Percentiles rank a stretch among this genome's conserved stretches.
Evolutionary conservation across 2,113 vertebrate species (phyloP).

Genomic region (Solea senegalensis): DNA sequence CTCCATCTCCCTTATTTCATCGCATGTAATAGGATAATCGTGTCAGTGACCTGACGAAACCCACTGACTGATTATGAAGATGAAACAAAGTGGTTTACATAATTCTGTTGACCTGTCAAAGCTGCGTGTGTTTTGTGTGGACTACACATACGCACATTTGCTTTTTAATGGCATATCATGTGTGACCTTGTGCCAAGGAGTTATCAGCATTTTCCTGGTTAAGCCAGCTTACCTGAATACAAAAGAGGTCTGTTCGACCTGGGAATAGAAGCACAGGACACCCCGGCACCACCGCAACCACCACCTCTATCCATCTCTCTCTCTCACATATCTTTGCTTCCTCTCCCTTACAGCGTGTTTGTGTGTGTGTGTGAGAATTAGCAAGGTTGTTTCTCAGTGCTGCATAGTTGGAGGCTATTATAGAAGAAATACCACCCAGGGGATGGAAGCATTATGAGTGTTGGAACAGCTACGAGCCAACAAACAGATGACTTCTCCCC

Average conservation of each 20-base stretch:
- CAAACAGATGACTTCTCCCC: conserved; percentile 72
- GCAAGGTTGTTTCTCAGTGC: conserved; percentile 68
- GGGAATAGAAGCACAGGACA: conserved; percentile 28
- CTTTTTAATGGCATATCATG: conserved; percentile 51
- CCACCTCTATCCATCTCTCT: background rate
- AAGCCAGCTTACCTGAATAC: conserved; percentile 58
- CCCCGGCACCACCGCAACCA: background rate
- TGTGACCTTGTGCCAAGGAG: conserved; percentile 68
- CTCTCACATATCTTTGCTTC: background rate
- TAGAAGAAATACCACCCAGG: conserved; percentile 72
- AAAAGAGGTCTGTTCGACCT: conserved; percentile 48
- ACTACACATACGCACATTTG: conserved; percentile 12
- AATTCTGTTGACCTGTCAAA: conserved; percentile 50
- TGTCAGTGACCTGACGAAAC: conserved; percentile 66
- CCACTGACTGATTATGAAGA: conserved; percentile 60
- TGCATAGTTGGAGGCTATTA: conserved; percentile 72
- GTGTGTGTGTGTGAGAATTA: conserved; percentile 55
- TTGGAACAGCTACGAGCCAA: conserved; percentile 68
- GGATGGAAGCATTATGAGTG: conserved; percentile 70
- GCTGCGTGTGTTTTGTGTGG: background rate
- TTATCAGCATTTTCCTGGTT: conserved; percentile 56
- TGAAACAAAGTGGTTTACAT: conserved; percentile 64
- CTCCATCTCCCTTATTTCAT: conserved; percentile 57
- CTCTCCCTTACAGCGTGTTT: conserved; percentile 26
- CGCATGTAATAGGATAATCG: conserved; percentile 70